Conservation (phyloP, 2,113 vertebrate species). For the Dendropsophus ebraccatus region DNA sequence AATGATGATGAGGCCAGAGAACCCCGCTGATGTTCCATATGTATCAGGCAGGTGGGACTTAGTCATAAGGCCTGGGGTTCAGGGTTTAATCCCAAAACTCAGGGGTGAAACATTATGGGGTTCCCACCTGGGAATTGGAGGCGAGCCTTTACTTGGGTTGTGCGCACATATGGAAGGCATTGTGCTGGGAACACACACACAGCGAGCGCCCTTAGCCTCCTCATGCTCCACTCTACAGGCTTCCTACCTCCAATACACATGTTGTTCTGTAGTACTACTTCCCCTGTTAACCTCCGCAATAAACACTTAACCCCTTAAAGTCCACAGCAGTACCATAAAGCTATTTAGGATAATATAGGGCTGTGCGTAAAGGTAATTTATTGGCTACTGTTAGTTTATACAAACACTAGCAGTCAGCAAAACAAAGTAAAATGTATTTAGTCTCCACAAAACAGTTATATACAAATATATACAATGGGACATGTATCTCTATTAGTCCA, state of each 20-base stretch:
- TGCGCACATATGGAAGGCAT: slow-evolving; percentile 68
- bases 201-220: slow-evolving; percentile 50
- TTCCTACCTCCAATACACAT: slow-evolving; percentile 49
- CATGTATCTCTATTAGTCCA: too few relatives aligned
- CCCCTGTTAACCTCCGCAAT: slow-evolving; percentile 52
- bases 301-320: slow-evolving; percentile 49
- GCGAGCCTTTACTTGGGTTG: slow-evolving; percentile 9
- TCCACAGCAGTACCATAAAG: background rate
- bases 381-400: too few relatives aligned
- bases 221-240: slow-evolving; percentile 17
- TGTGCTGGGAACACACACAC: slow-evolving; percentile 65
- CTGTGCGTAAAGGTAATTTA: too few relatives aligned
- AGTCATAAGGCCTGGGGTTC: slow-evolving; percentile 53
- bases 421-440: too few relatives aligned
- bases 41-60: slow-evolving; percentile 45
- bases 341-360: background rate
- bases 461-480: too few relatives aligned
- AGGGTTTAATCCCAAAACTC: slow-evolving; percentile 53
- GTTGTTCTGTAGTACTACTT: slow-evolving; percentile 35
- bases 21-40: slow-evolving; percentile 33
- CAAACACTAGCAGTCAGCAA: too few relatives aligned
- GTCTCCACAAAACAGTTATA: too few relatives aligned
- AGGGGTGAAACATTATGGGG: slow-evolving; percentile 46
- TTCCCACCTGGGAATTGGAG: slow-evolving; percentile 34
- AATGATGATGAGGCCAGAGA: background rate